A percentile compares a stretch with the other conserved stretches of the same genome.
Evolutionary conservation across 2,113 vertebrate genomes (phyloP).

Genomic region (Euleptes europaea): DNA sequence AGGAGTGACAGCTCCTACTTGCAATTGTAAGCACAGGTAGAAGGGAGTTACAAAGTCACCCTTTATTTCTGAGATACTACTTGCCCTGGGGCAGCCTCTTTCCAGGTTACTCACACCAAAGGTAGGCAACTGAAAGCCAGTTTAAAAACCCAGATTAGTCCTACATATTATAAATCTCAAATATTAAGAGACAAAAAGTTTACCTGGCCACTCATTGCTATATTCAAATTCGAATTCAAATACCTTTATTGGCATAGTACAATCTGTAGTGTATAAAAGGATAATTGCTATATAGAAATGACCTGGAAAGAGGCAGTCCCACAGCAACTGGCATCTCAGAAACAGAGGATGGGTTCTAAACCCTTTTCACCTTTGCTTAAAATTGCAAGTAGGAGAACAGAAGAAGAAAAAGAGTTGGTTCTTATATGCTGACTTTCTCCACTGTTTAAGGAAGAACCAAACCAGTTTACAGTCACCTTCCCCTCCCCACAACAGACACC

Average conservation of each 20-base stretch:
- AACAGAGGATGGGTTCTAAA: not conserved
- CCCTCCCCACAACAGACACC: no score
- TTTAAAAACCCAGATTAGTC: not conserved
- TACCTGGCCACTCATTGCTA: no score
- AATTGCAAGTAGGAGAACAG: not conserved
- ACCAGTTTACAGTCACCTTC: no score
- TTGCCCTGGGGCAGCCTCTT: not conserved
- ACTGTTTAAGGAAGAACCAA: no score
- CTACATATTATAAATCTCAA: not conserved
- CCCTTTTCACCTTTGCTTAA: not conserved
- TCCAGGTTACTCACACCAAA: not conserved
- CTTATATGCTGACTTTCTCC: no score
- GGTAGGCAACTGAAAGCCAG: not conserved
- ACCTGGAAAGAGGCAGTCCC: accelerated
- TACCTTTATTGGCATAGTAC: no score
- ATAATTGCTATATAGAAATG: not conserved
- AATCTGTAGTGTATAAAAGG: no score
- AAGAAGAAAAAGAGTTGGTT: no score
- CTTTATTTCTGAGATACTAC: not conserved
- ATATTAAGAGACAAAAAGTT: no score
- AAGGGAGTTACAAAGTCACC: not conserved
- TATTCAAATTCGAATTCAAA: no score
- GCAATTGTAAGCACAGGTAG: not conserved
- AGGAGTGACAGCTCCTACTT: not conserved
- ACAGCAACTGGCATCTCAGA: accelerated